Evolutionary conservation across 92 coral and sea anemone species (phyloP).

Genomic region (Palythoa caribaeorum): DNA sequence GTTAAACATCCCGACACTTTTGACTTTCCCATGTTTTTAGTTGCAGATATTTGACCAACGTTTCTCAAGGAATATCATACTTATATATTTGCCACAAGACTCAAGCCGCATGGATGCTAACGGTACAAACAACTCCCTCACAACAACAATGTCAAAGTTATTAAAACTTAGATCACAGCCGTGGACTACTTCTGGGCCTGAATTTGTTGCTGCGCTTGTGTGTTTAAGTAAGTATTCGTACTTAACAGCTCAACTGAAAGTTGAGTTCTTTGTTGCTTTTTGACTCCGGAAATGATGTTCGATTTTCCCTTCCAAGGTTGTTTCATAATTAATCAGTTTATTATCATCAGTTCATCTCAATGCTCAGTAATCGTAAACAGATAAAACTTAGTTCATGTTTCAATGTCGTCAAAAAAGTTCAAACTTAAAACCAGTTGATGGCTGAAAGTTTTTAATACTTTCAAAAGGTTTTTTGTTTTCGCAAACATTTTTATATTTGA

Average conservation of each 20-base stretch:
- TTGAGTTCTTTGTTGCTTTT: background rate
- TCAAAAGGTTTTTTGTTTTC: too few relatives aligned
- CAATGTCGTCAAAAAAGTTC: background rate
- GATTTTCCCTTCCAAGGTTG: background rate
- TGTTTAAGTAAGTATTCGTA: conserved; percentile 35
- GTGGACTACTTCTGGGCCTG: conserved; percentile 39
- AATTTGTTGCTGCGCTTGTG: conserved; percentile 35
- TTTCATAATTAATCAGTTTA: background rate
- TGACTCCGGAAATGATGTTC: background rate
- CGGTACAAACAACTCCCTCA: background rate
- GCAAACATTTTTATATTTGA: too few relatives aligned
- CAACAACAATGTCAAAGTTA: background rate
- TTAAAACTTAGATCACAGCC: conserved; percentile 43
- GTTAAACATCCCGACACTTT: background rate
- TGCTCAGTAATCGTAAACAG: background rate
- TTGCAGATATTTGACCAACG: background rate
- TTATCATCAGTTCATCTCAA: background rate
- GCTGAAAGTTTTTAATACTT: too few relatives aligned
- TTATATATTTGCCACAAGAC: background rate
- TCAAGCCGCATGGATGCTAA: background rate
- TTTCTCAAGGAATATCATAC: background rate
- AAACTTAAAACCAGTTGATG: background rate
- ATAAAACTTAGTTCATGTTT: background rate
- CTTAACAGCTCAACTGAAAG: background rate
- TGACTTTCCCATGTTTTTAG: conserved; percentile 1